Conservation (phyloP, 1,140 invertebrate genomes). For the Apis mellifera region DNA sequence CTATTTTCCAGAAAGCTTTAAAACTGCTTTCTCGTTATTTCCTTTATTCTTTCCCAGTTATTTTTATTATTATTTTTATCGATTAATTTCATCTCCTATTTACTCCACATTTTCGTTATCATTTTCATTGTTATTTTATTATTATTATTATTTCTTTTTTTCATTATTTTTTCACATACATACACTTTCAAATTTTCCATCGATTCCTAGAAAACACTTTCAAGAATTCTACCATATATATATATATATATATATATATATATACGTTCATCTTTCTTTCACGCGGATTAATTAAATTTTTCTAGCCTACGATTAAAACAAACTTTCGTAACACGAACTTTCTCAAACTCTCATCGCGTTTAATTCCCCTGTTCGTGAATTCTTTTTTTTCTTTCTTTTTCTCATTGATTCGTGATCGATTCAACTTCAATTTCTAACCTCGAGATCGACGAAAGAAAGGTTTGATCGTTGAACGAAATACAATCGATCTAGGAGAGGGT, state of each 20-base stretch:
- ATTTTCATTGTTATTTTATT: neutral
- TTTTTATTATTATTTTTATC: neutral
- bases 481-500: neutral
- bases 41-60: too few species aligned
- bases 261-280: neutral
- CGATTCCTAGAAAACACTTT: neutral
- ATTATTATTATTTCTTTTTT: neutral
- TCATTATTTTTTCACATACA: too few species aligned
- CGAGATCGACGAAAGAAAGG: neutral
- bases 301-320: neutral
- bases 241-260: too few species aligned
- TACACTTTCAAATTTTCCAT: neutral
- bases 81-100: neutral
- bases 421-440: conserved; percentile 16
- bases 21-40: too few species aligned
- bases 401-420: conserved; percentile 13
- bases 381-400: neutral
- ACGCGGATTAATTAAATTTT: conserved; percentile 14
- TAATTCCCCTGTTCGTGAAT: neutral
- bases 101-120: neutral
- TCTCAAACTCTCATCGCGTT: neutral
- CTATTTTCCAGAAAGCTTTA: too few species aligned
- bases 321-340: neutral
- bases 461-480: neutral
- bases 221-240: neutral